Evolutionary conservation across 2,888 invertebrate genomes (phyloP), one percentile per base, ranked within the genome.

Genomic region (Cryptus armator): DNA sequence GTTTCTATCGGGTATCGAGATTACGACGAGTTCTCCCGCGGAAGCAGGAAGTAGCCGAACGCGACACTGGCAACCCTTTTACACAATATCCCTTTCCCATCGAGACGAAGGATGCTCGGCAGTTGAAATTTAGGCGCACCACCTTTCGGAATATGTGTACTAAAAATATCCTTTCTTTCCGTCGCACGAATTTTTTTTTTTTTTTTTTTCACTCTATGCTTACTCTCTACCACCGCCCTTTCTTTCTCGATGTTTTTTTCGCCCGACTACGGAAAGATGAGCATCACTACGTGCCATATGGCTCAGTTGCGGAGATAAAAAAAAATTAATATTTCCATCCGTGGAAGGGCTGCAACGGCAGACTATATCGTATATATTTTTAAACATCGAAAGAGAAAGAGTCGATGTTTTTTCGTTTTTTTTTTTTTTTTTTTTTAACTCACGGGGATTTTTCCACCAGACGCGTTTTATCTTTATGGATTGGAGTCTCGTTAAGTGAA

Each of bases 231-330:
- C 62, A 29, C 62, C 62, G 62, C 62, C 44, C 29, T 59, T 72
- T 44, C 46, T 88, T 84, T 89, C 89, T 88, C 88, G 88, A 89
- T 84, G 84, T 81, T 84, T 85, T 86, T 75, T 84, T 85, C 68
- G 72, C 77, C 51, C 71, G 86, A 86, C 87, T 86, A 86, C 85
- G 84, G 86, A 86, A 86, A 86, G 79, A 81, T 62, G 81, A 86
- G 85, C 85, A 72, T 84, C 86, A 67, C 51, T 68, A 85, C 85
- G 90, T 89, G 89, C 91, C 91, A 91, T 91, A 89, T 91, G 91
- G 90, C 89, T 87, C 70, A 32, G 79, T 76, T 29, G 59, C 37
- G 59, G 81, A 82, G 85, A 85, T 85, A 76, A 91, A 91, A 90
- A 91, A 88, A 89, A 86, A 85, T 87, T 87, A 86, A 87, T 87